Evolutionary conservation across 92 coral and sea anemone genomes (phyloP).

Genomic region (Meandrina meandrites): DNA sequence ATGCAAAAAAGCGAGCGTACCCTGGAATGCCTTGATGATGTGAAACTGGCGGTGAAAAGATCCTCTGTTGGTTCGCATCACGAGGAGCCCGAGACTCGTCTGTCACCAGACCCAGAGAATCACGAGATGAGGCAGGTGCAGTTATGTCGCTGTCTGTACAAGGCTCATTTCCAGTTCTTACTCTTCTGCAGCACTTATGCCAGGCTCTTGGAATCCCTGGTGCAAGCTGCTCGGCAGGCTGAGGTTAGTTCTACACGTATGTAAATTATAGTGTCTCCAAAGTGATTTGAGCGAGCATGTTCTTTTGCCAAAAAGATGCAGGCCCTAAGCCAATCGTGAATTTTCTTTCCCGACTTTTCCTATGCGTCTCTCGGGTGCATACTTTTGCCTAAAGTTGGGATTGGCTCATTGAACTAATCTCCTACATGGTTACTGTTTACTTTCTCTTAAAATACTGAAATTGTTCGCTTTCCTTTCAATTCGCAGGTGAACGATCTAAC

Average conservation of each 20-base stretch:
- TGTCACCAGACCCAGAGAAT: conserved; percentile 64
- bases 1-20: conserved; percentile 76
- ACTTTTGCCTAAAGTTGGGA: too few species aligned
- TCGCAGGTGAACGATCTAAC: conserved; percentile 77
- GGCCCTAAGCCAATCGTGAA: too few species aligned
- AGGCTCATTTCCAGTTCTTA: conserved; percentile 91
- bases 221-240: conserved; percentile 69
- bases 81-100: conserved; percentile 70
- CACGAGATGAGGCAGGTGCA: conserved; percentile 86
- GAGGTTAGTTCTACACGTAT: conserved; percentile 50
- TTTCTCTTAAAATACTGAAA: background rate
- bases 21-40: conserved; percentile 82
- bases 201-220: conserved; percentile 82
- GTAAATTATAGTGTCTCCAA: too few species aligned
- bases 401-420: too few species aligned
- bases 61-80: conserved; percentile 88
- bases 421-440: too few species aligned
- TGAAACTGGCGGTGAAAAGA: conserved; percentile 81
- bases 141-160: conserved; percentile 86
- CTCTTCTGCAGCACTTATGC: conserved; percentile 84
- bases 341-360: too few species aligned
- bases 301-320: too few species aligned
- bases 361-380: too few species aligned
- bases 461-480: background rate
- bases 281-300: too few species aligned